Base-by-base conservation (phyloP, 2,797 vertebrate species). In the Cirrhinus mrigala region DNA sequence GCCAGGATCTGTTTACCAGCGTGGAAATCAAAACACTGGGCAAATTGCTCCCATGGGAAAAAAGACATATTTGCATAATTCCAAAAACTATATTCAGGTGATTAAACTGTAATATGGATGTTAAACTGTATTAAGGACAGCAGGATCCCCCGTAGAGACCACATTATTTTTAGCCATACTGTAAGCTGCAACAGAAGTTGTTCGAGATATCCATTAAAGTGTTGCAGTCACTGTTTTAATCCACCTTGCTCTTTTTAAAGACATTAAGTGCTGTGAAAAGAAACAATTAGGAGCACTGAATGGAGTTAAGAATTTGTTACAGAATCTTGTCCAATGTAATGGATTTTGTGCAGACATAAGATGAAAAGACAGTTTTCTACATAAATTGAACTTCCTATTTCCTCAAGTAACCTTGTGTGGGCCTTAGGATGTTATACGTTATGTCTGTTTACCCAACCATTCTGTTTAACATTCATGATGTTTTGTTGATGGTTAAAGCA, bases 51-150 rank as follows among this genome's bases (percentile, higher is more conserved):
- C 24, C 0, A 0, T 79, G 76, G 74, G 75, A 20, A n/a, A 56
- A 70, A 33, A 20, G 1, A 52, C 9, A 50, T 58, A 71, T 50
- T 79, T 62, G 66, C 83, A 85, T 79, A 70, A 79, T 71, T 71
- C 40, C n/a, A 16, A 79, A 79, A 79, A 52, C 44, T 60, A 46
- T 0, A 52, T 71, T 82, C 9, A 27, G 77, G 6, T 48, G 46
- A 77, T 84, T 68, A 40, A 84, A 68, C 46, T 68, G 50, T 58
- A 84, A 70, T 69, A 79, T n/a, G 50, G 64, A 78, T 24, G 24
- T 40, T 71, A 77, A 84, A 69, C 48, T 56, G n/a, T 74, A 44
- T 44, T 54, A 68, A 46, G 62, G 74, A 84, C 50, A 78, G 62
- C 50, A 71, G 27, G 27, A 46, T 52, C 24, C 40, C 52, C 68